Percentiles rank a stretch among this genome's conserved stretches.
phyloP scores from a whole-genome alignment of 2,888 invertebrate species.

The Aphodius sticticus region DNA sequence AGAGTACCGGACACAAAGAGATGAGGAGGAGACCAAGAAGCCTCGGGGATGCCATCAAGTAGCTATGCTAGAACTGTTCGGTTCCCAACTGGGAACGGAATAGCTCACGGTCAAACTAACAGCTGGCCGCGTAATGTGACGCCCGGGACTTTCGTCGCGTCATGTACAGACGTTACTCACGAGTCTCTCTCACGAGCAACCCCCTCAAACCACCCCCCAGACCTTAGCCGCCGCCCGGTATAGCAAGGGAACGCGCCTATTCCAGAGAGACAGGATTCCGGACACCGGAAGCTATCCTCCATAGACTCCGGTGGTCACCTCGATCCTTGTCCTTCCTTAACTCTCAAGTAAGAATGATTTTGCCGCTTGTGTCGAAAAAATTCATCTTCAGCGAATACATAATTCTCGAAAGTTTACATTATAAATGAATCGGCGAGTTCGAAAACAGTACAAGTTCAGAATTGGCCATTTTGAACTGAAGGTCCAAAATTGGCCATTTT shows the following conservation, averaged over 20 bases:
- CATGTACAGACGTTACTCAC: slow-evolving; percentile 46
- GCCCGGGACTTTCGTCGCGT: slow-evolving; percentile 58
- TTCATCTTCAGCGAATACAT: no score
- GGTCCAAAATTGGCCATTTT: no score
- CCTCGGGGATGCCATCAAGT: slow-evolving; percentile 53
- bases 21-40: slow-evolving; percentile 52
- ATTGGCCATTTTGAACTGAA: no score
- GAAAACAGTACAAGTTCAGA: no score
- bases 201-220: neutral
- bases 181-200: slow-evolving; percentile 20
- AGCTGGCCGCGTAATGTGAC: slow-evolving; percentile 62
- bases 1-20: slow-evolving; percentile 58
- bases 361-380: no score
- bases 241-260: neutral
- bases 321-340: no score
- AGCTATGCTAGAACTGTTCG: neutral
- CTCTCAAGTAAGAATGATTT: no score
- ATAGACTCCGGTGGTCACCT: no score
- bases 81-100: slow-evolving; percentile 54
- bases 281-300: neutral
- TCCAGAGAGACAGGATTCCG: neutral
- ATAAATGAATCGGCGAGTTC: no score
- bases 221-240: neutral
- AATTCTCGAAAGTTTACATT: no score
- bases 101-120: slow-evolving; percentile 62